phyloP scores from a whole-genome alignment of 2,888 invertebrate genomes.

The Pedicia rivosa region DNA sequence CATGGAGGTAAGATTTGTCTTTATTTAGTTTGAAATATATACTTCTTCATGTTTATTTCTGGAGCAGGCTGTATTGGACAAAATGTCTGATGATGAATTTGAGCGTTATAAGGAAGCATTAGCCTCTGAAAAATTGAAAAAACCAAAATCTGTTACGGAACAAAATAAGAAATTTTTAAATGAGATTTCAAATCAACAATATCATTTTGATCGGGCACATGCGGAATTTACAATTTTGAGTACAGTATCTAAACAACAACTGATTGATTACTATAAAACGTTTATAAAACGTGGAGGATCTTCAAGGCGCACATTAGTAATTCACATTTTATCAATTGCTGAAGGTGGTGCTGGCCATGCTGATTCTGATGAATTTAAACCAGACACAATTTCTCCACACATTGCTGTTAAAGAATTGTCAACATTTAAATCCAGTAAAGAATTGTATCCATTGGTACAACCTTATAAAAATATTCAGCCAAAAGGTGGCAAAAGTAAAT shows the following conservation, averaged over 20 bases:
- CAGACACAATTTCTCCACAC: constrained; percentile 18
- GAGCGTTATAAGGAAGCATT: constrained; percentile 67
- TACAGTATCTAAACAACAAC: constrained; percentile 61
- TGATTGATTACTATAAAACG: constrained; percentile 64
- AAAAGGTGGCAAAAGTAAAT: constrained; percentile 60
- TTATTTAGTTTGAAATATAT: constrained; percentile 6
- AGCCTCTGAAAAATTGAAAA: constrained; percentile 67
- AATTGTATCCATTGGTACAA: constrained; percentile 60
- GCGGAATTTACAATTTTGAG: constrained; percentile 71
- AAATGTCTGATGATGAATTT: constrained; percentile 69
- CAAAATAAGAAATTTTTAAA: constrained; percentile 61
- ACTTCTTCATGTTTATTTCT: constrained; percentile 8
- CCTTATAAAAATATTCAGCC: constrained; percentile 53
- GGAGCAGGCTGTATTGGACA: constrained; percentile 45
- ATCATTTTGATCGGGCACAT: constrained; percentile 78
- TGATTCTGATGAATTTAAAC: too few relatives aligned
- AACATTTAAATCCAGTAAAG: constrained; percentile 64
- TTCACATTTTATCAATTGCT: constrained; percentile 29
- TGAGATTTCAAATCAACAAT: constrained; percentile 74
- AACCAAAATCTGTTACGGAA: constrained; percentile 69
- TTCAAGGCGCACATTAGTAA: constrained; percentile 29
- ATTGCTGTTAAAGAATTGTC: constrained; percentile 51
- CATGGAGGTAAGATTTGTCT: constrained; percentile 59
- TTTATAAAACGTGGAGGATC: background rate
- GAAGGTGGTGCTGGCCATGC: constrained; percentile 1